Evolutionary conservation across 1,140 invertebrate species (phyloP).

Genomic region (Tetragnatha versicolor): DNA sequence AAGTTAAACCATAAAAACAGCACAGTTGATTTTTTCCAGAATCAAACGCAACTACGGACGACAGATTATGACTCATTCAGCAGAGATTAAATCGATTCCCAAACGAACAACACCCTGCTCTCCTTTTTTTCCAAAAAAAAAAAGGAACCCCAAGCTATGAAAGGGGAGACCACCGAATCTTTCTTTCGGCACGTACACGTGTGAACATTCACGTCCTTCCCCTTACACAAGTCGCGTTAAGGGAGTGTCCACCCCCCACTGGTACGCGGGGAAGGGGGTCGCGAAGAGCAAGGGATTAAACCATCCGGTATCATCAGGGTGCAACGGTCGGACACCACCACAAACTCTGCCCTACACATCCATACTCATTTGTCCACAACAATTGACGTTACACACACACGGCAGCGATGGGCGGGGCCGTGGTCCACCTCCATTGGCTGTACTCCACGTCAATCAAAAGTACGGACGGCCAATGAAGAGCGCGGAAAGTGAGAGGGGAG

Average conservation of each 20-base stretch:
- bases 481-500: background rate
- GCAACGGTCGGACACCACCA: constrained; percentile 47
- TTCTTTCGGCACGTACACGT: no score
- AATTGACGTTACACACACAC: constrained; percentile 21
- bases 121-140: no score
- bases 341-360: constrained; percentile 45
- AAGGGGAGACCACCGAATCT: no score
- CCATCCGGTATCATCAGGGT: constrained; percentile 49
- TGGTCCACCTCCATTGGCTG: constrained; percentile 2
- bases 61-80: no score
- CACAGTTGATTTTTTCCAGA: no score
- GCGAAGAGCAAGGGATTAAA: constrained; percentile 49
- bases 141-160: no score
- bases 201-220: no score
- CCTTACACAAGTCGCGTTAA: background rate
- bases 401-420: background rate
- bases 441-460: constrained; percentile 11
- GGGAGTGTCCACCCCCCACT: background rate
- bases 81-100: no score
- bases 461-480: background rate
- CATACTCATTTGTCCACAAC: constrained; percentile 49
- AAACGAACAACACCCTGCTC: no score
- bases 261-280: background rate
- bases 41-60: no score
- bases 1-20: no score